Conservation (phyloP, 2,888 invertebrate species). For the Tetragonisca angustula region DNA sequence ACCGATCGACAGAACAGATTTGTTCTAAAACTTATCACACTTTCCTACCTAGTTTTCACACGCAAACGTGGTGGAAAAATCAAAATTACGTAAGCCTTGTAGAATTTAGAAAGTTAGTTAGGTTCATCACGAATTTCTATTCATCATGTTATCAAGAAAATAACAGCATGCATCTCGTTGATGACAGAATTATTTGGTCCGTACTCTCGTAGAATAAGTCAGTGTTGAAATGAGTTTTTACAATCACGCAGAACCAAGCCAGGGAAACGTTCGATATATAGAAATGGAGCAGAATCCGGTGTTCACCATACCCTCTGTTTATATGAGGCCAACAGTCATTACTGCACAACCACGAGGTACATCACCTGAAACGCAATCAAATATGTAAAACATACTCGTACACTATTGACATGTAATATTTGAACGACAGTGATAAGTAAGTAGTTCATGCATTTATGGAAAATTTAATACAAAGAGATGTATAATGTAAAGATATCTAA, state of each 20-base stretch:
- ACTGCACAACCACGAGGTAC: slow-evolving; percentile 70
- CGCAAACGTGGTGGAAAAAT: too few species aligned
- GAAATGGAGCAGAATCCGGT: slow-evolving; percentile 45
- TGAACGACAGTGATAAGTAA: neutral
- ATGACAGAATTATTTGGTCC: neutral
- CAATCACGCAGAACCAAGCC: slow-evolving; percentile 27
- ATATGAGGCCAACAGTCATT: slow-evolving; percentile 59
- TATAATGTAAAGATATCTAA: neutral
- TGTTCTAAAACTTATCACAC: too few species aligned
- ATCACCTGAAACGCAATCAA: neutral
- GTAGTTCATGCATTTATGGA: neutral
- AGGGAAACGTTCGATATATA: slow-evolving; percentile 14
- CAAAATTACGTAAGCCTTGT: too few species aligned
- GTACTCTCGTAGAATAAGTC: neutral
- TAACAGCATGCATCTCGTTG: neutral
- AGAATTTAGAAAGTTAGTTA: neutral
- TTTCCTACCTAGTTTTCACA: too few species aligned
- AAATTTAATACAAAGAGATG: neutral
- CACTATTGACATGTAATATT: neutral
- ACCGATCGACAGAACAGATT: too few species aligned
- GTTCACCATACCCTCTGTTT: slow-evolving; percentile 48
- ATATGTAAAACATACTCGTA: neutral
- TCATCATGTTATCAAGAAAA: neutral
- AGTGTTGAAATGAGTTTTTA: neutral
- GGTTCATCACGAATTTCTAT: neutral